Percentiles rank a stretch among this genome's conserved stretches.
phyloP scores from a whole-genome alignment of 2,888 invertebrate genomes.

The Carpatolechia fugitivella region DNA sequence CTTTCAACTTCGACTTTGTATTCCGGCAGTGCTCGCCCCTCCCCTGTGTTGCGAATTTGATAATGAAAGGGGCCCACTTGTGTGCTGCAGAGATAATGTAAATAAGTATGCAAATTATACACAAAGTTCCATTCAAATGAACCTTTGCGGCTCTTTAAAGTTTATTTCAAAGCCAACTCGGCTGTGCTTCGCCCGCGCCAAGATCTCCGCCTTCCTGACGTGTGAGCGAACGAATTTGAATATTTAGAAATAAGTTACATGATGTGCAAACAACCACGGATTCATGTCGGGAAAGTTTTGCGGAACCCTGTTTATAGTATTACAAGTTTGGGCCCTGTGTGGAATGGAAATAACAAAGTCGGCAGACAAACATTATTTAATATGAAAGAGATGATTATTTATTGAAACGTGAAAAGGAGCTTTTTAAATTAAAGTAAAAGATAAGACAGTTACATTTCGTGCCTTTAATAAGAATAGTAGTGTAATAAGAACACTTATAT shows the following conservation, averaged over 20 bases:
- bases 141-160: conserved; percentile 72
- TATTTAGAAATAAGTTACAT: conserved; percentile 57
- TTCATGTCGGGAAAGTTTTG: conserved; percentile 51
- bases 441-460: neutral
- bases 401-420: neutral
- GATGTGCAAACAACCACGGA: conserved; percentile 55
- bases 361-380: neutral
- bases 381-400: neutral
- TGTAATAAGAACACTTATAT: too few species aligned
- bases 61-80: conserved; percentile 77
- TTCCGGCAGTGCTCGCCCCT: conserved; percentile 51
- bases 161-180: conserved; percentile 61
- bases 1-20: conserved; percentile 68
- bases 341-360: neutral
- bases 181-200: conserved; percentile 43
- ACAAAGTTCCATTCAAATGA: conserved; percentile 74
- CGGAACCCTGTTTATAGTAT: conserved; percentile 51
- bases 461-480: too few species aligned
- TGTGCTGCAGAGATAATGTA: conserved; percentile 78
- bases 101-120: conserved; percentile 78
- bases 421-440: neutral
- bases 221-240: conserved; percentile 42
- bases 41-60: conserved; percentile 73
- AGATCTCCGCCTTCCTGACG: conserved; percentile 35
- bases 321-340: conserved; percentile 27